Conservation (phyloP, 2,888 invertebrate genomes). For the Lasioglossum lativentre region DNA sequence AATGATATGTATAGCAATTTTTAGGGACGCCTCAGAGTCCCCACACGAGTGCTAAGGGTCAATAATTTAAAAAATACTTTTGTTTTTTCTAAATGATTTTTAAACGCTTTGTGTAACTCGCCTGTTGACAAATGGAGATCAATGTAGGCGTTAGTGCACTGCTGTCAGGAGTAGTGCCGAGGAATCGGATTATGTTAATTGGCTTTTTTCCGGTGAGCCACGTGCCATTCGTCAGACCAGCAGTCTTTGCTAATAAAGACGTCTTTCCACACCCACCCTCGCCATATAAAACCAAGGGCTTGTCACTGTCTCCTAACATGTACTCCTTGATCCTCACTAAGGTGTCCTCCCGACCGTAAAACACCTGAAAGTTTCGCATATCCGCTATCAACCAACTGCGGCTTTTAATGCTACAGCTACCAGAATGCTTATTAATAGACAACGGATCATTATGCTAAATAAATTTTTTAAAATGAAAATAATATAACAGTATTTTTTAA, state of each 20-base stretch:
- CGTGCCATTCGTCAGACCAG: constrained; percentile 90
- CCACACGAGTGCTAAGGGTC: neutral
- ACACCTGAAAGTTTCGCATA: constrained; percentile 86
- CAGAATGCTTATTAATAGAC: no score
- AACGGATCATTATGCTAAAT: no score
- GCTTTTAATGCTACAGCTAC: no score
- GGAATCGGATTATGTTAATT: constrained; percentile 94
- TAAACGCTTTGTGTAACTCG: constrained; percentile 81
- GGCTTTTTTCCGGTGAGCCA: constrained; percentile 93
- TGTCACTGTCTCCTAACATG: constrained; percentile 93
- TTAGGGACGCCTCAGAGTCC: no score
- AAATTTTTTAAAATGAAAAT: no score
- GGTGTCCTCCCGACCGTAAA: constrained; percentile 96
- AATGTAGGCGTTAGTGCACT: constrained; percentile 97
- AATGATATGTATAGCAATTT: no score
- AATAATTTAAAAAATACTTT: neutral
- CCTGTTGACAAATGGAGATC: constrained; percentile 97
- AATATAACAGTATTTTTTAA: no score
- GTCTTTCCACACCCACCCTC: constrained; percentile 99
- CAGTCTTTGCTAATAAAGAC: constrained; percentile 96
- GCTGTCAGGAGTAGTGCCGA: constrained; percentile 98
- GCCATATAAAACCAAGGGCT: constrained; percentile 96
- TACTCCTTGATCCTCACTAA: constrained; percentile 92
- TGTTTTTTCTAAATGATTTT: neutral
- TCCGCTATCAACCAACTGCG: neutral